These are phyloP conservation scores for Papilio elwesi DNA, from an alignment of 2,888 invertebrate genomes.

Conservation along the genomic window DNA sequence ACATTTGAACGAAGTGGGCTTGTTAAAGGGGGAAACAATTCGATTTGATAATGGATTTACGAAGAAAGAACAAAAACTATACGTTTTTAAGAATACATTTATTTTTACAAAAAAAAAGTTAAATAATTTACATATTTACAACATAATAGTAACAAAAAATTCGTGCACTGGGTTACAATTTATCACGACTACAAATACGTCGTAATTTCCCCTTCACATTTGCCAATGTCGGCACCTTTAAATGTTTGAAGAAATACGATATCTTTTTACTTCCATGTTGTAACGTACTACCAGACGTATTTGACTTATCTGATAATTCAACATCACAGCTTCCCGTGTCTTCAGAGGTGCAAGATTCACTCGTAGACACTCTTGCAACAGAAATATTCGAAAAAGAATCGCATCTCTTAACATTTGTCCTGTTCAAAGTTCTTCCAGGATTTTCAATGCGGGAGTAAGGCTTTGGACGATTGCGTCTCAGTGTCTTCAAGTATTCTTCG, in stretches of 20 bases:
- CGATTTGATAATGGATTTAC: too few relatives aligned
- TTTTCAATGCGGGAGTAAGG: constrained; percentile 22
- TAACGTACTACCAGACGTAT: neutral
- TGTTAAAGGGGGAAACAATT: too few relatives aligned
- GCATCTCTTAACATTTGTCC: constrained; percentile 46
- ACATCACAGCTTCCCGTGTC: neutral
- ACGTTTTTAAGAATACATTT: too few relatives aligned
- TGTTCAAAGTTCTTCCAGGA: constrained; percentile 26
- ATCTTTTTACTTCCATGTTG: neutral
- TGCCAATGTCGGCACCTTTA: constrained; percentile 12
- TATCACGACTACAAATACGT: constrained; percentile 13
- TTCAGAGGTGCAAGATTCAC: constrained; percentile 40
- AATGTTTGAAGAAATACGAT: constrained; percentile 11
- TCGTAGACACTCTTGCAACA: constrained; percentile 49
- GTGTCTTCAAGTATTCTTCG: constrained; percentile 57
- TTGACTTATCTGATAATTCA: neutral
- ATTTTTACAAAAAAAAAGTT: too few relatives aligned
- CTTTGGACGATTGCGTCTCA: constrained; percentile 48
- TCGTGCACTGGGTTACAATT: neutral
- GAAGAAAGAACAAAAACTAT: too few relatives aligned
- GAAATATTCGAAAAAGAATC: constrained; percentile 61
- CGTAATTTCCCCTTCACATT: constrained; percentile 17
- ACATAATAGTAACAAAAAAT: constrained; percentile 39
- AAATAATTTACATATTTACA: constrained; percentile 3
- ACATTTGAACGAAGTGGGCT: too few relatives aligned